Percentiles rank a stretch among this genome's conserved stretches.
Evolutionary conservation across 2,113 vertebrate genomes (phyloP).

Genomic region (Neomonachus schauinslandi): DNA sequence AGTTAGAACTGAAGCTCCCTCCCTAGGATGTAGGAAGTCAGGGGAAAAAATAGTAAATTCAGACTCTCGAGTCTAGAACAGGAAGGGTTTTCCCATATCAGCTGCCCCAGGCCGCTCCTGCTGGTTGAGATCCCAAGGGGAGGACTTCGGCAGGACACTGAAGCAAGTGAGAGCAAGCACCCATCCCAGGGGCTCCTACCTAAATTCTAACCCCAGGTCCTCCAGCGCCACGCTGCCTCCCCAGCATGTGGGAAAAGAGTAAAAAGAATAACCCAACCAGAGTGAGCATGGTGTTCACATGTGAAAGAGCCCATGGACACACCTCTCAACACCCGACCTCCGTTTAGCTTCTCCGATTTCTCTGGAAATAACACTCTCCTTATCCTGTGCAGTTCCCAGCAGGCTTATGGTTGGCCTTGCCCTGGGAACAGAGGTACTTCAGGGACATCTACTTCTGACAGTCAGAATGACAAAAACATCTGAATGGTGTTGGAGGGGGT

Average conservation of each 20-base stretch:
- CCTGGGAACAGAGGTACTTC: neutral
- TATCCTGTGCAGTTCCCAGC: neutral
- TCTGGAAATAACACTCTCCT: slow-evolving; percentile 29
- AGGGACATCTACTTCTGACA: neutral
- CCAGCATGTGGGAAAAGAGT: neutral
- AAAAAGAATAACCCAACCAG: neutral
- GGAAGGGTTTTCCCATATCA: neutral
- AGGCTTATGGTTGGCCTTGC: neutral
- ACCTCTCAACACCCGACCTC: neutral
- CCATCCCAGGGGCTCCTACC: neutral
- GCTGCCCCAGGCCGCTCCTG: too few relatives aligned
- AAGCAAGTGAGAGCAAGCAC: neutral
- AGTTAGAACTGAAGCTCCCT: neutral
- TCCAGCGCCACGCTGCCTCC: too few relatives aligned
- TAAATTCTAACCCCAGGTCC: rapidly evolving
- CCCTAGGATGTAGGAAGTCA: neutral
- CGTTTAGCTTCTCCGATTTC: neutral
- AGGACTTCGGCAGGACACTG: neutral
- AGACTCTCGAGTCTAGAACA: neutral
- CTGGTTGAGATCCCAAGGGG: neutral
- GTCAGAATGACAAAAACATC: neutral
- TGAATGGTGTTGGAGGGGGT: neutral
- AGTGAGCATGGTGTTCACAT: neutral
- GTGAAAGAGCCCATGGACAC: neutral
- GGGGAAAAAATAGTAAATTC: neutral